Conservation (phyloP, 2,797 vertebrate species). For the Hozukius guyotensis region DNA sequence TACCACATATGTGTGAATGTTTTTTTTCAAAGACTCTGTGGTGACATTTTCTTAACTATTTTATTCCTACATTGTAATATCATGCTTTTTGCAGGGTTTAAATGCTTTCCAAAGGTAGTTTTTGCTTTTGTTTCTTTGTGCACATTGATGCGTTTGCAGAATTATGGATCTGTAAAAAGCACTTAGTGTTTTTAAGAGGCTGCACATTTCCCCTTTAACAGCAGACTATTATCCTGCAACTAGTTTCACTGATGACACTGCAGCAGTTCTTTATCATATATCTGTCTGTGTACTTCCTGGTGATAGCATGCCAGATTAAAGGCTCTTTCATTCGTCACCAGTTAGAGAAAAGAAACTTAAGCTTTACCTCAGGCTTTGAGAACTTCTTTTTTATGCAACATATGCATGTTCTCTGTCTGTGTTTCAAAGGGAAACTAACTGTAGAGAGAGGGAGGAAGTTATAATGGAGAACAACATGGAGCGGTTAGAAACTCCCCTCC, state of each 20-base stretch:
- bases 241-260: neutral
- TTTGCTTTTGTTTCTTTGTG: neutral
- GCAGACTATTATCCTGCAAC: neutral
- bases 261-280: neutral
- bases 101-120: neutral
- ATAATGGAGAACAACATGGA: slow-evolving; percentile 34
- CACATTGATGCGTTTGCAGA: neutral
- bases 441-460: slow-evolving; percentile 60
- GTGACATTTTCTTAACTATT: neutral
- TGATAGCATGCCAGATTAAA: neutral
- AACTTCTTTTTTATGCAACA: neutral
- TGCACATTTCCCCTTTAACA: neutral
- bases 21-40: neutral
- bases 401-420: neutral
- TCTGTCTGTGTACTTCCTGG: neutral
- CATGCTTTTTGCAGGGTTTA: neutral
- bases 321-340: neutral
- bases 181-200: neutral
- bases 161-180: neutral
- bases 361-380: neutral
- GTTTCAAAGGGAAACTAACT: slow-evolving; percentile 39
- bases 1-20: neutral
- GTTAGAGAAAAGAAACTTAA: slow-evolving; percentile 9
- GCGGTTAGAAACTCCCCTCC: slow-evolving; percentile 3
- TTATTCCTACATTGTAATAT: no score